These are phyloP conservation scores for Corydoras maculifer DNA, from an alignment of 2,113 vertebrate genomes.

Conservation along the genomic window DNA sequence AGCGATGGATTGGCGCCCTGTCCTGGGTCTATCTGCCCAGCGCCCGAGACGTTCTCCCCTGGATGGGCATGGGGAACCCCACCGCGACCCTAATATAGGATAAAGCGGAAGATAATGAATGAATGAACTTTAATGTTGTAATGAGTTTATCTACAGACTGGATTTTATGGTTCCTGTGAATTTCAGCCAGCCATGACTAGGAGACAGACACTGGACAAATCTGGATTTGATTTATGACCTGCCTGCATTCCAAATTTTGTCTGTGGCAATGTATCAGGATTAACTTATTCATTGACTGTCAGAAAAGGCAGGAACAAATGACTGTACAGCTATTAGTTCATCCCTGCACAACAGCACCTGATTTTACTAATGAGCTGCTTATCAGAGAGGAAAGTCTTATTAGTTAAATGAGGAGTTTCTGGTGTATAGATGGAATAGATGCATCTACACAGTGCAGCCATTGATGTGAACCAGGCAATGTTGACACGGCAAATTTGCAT, in stretches of 20 bases:
- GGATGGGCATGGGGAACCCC: too few relatives aligned
- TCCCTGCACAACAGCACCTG: neutral
- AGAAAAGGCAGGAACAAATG: neutral
- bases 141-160: constrained; percentile 35
- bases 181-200: constrained; percentile 49
- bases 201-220: constrained; percentile 42
- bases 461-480: neutral
- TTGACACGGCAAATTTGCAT: neutral
- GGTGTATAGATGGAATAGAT: neutral
- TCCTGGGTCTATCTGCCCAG: too few relatives aligned
- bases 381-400: constrained; percentile 10
- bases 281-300: neutral
- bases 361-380: constrained; percentile 10
- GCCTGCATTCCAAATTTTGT: constrained; percentile 1
- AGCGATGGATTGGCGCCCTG: too few relatives aligned
- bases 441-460: neutral
- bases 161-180: constrained; percentile 41
- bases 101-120: too few relatives aligned
- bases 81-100: too few relatives aligned
- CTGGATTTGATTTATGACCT: constrained; percentile 29
- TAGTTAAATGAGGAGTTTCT: constrained; percentile 2
- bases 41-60: too few relatives aligned
- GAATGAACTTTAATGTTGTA: too few relatives aligned
- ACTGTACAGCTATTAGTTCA: neutral
- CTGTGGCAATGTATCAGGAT: neutral